A percentile compares a stretch with the other conserved stretches of the same genome.
Evolutionary conservation across 2,113 vertebrate species (phyloP).

Genomic region (Pituophis catenifer): DNA sequence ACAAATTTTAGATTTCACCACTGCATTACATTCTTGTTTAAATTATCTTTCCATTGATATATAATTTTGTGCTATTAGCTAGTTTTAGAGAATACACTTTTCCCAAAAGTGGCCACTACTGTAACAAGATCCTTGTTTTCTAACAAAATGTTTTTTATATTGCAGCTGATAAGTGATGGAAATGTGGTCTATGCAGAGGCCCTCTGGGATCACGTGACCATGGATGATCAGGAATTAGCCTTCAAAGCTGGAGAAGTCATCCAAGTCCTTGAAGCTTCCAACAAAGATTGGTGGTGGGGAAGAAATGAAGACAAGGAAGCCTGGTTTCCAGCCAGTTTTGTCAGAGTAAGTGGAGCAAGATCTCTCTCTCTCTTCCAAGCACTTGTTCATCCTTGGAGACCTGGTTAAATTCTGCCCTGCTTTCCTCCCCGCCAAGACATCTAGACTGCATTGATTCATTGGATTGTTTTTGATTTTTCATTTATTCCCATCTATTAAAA

Average conservation of each 20-base stretch:
- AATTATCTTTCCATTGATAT: no score
- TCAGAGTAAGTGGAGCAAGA: constrained; percentile 78
- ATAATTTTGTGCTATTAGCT: no score
- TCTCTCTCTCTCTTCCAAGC: constrained; percentile 10
- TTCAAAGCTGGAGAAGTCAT: constrained; percentile 98
- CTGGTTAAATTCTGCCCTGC: neutral
- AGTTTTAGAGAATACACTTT: no score
- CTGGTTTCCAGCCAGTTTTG: constrained; percentile 97
- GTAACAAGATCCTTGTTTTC: neutral
- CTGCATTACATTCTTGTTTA: no score
- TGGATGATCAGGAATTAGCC: constrained; percentile 96
- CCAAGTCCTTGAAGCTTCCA: constrained; percentile 88
- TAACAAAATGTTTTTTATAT: constrained; percentile 33
- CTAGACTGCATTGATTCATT: neutral
- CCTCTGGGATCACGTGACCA: constrained; percentile 97
- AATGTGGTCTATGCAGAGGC: constrained; percentile 89
- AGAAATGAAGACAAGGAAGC: constrained; percentile 84
- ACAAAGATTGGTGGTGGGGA: constrained; percentile 99
- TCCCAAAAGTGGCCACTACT: no score
- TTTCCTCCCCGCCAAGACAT: neutral
- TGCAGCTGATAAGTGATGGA: constrained; percentile 79
- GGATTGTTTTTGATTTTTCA: neutral
- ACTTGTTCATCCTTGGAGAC: neutral
- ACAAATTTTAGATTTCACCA: no score
- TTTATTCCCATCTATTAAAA: neutral